Evolutionary conservation across 2,888 invertebrate species (phyloP), one percentile per base, ranked within the genome.

Genomic region (Drosophila basisetae): DNA sequence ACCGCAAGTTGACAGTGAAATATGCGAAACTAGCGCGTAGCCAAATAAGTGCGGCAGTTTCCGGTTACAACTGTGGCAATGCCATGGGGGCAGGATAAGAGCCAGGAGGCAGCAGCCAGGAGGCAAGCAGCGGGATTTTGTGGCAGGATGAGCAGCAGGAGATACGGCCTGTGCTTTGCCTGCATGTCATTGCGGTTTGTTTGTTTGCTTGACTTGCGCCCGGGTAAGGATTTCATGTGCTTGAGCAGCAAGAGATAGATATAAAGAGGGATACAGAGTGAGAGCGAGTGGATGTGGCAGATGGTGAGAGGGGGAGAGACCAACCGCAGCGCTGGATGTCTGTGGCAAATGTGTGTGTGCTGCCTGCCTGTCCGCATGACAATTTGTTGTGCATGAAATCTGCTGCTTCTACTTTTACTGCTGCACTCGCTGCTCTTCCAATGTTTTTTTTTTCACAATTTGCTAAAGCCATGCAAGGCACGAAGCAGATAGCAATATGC

Each of bases 1-100:
- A 87, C 87, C 87, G 87, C 87, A 87, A 87, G 87, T 88, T 87
- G 87, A 87, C 87, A 87, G 87, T 87, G 87, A 87, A 87, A 87
- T 87, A 87, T 87, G 87, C 88, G 87, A 88, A 86, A 87, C 86
- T 86, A 87, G 87, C 87, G 87, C 88, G 87, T 87, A 87, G 87
- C 86, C 86, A 87, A 87, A 87, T 87, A 87, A 87, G 88, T 87
- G 86, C 87, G 87, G 88, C 87, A 88, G 87, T 87, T 87, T 87
- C 87, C 87, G 88, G 84, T 87, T 87, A 88, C 87, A 86, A 84
- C 88, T 83, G 88, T 85, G 86, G 87, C 85, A 87, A 84, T 84
- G 84, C 86, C 83, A 80, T 68, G 62, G 75, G 58, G 30, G 30
- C 18, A 35, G 41, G n/a, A 43, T 31, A 47, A 25, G 18, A 31